Base-by-base conservation (phyloP, 64 coral and sea anemone genomes). In the Pachyseris speciosa region DNA sequence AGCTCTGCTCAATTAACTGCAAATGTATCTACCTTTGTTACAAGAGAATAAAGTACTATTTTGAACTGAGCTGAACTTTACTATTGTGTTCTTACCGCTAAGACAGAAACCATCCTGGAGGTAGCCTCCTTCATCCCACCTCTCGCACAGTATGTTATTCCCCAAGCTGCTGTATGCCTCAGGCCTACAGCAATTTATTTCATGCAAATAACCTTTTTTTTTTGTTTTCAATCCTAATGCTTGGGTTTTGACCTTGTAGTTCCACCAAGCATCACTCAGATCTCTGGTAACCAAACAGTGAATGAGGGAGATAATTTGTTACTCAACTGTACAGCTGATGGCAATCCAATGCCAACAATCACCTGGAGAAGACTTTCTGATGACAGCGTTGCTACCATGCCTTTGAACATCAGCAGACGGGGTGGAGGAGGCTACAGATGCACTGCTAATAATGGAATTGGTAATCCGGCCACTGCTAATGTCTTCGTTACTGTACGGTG, bases 391-490 rank as follows among this genome's bases (percentile, higher is more conserved):
- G 67, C 15, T 7, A 65, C 36, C 20, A 67, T 69, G 31, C 43
- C n/a, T 51, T 32, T 86, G 4, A 31, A 1, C 25, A 44, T n/a
- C 43, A 69, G 48, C 25, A 51, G 65, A 50, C 31, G 28, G 32
- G 65, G 70, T 70, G 42, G 40, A 50, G 83, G 83, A 26, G n/a
- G 10, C 22, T 86, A 70, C 41, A 69, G 63, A 22, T 86, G 83
- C 49, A 70, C 42, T 33, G 83, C 83, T n/a, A 51, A 64, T 16
- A 86, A 86, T 71, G 83, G 83, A 8, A 36, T 86, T 32, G 83
- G 63, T 51, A 67, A 9, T 1, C n/a, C 19, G 24, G 64, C 43
- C 0, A 19, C 41, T 24, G 45, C 13, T 1, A 29, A 12, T 34
- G 67, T 86, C 47, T 19, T 39, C 28, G 41, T 86, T 43, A 71